Conservation (phyloP, 2,113 vertebrate species). For the Sula dactylatra region DNA sequence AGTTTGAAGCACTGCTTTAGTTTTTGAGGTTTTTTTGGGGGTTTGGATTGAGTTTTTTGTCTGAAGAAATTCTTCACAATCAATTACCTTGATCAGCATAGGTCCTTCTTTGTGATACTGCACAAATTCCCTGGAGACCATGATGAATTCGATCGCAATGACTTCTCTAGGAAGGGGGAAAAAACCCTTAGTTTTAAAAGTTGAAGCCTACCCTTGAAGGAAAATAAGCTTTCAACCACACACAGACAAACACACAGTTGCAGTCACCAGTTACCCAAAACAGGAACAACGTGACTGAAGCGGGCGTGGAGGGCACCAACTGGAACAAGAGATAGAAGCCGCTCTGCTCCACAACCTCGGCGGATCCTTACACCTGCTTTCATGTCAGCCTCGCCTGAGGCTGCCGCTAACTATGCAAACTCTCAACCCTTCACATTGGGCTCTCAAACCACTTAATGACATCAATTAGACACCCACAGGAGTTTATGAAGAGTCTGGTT, state of each 20-base stretch:
- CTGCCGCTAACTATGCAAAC: background rate
- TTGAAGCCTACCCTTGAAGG: background rate
- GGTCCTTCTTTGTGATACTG: constrained; percentile 81
- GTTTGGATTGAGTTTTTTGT: fast-evolving
- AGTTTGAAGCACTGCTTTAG: background rate
- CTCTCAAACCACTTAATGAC: background rate
- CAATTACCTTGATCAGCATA: constrained; percentile 88
- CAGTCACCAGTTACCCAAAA: background rate
- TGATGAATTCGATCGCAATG: constrained; percentile 77
- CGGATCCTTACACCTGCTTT: background rate
- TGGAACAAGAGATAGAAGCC: background rate
- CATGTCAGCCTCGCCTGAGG: background rate
- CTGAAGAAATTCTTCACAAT: background rate
- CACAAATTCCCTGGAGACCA: constrained; percentile 81
- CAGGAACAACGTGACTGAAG: background rate
- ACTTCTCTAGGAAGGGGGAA: constrained; percentile 75
- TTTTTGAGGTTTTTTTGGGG: background rate
- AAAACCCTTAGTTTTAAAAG: background rate
- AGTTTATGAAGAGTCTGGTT: fast-evolving
- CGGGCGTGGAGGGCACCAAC: fast-evolving
- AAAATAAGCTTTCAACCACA: background rate
- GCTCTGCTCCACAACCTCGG: background rate
- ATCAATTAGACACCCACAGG: background rate
- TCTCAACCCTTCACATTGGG: background rate
- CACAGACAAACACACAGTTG: fast-evolving